These are phyloP conservation scores for Thinocorus orbignyianus DNA, from an alignment of 2,113 vertebrate species.

Conservation along the genomic window DNA sequence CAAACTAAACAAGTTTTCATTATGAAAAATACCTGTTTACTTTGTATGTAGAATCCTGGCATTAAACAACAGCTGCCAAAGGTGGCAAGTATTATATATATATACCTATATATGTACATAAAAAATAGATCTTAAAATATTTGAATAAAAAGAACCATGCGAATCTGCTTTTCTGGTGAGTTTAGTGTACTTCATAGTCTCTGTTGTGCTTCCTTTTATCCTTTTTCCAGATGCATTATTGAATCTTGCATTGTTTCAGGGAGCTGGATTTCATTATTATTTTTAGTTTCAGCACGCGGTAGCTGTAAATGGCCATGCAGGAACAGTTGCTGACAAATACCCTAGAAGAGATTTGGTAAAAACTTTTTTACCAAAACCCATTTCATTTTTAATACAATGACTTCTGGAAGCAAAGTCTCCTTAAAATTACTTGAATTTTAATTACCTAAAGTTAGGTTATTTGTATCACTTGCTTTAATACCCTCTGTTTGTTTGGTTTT, in stretches of 20 bases:
- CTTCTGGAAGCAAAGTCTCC: neutral
- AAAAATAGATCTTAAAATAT: neutral
- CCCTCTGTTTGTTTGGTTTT: no score
- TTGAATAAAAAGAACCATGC: neutral
- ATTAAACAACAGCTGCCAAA: constrained; percentile 7
- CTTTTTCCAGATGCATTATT: neutral
- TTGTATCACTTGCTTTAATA: neutral
- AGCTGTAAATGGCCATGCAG: neutral
- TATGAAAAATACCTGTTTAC: neutral
- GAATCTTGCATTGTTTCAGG: neutral
- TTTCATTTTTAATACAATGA: neutral
- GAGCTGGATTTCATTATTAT: neutral
- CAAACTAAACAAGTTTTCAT: neutral
- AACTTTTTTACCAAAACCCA: neutral
- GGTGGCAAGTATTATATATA: neutral
- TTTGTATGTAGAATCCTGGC: neutral
- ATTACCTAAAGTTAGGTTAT: neutral
- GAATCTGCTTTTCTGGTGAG: neutral
- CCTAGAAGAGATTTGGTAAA: neutral
- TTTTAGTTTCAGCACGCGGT: neutral
- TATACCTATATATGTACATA: neutral
- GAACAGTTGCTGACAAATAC: neutral
- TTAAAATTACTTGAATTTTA: neutral
- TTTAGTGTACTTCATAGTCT: neutral
- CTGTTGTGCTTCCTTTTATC: neutral